phyloP scores from a whole-genome alignment of 2,113 vertebrate species.

The Numida meleagris region DNA sequence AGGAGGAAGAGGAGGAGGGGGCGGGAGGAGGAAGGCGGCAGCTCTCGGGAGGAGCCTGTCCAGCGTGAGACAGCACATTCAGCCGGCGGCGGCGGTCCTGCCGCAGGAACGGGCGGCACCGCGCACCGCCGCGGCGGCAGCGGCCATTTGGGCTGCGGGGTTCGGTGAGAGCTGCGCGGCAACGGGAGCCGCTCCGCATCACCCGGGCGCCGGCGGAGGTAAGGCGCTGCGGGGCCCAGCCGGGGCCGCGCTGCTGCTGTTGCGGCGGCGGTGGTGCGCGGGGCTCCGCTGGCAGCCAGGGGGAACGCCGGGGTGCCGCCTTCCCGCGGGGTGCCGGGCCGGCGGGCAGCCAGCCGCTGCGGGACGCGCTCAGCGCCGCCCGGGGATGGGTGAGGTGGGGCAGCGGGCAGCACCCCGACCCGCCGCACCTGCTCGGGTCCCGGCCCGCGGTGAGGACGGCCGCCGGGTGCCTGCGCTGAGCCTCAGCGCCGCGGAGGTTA shows the following conservation, averaged over 20 bases:
- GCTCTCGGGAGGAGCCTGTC: conserved; percentile 64
- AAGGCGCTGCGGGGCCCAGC: background rate
- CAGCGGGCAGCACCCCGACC: background rate
- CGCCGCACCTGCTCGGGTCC: background rate
- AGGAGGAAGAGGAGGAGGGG: background rate
- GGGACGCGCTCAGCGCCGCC: background rate
- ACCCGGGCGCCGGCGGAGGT: background rate
- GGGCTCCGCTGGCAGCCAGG: background rate
- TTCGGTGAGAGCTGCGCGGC: no score
- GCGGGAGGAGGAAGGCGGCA: conserved; percentile 7
- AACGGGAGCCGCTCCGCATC: no score
- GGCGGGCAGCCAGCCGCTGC: background rate
- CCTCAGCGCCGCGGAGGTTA: background rate
- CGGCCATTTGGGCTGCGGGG: background rate
- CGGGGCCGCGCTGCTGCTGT: no score
- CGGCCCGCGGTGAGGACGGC: background rate
- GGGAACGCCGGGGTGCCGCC: background rate
- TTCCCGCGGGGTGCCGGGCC: background rate
- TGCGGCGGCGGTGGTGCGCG: no score
- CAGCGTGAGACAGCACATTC: conserved; percentile 81
- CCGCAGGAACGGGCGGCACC: background rate
- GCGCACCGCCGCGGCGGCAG: background rate
- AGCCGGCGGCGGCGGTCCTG: background rate
- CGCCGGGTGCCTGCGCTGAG: background rate
- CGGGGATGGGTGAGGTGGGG: background rate